These are phyloP conservation scores for Benitochromis conjunctus DNA, from an alignment of 2,113 vertebrate species.

Conservation along the genomic window DNA sequence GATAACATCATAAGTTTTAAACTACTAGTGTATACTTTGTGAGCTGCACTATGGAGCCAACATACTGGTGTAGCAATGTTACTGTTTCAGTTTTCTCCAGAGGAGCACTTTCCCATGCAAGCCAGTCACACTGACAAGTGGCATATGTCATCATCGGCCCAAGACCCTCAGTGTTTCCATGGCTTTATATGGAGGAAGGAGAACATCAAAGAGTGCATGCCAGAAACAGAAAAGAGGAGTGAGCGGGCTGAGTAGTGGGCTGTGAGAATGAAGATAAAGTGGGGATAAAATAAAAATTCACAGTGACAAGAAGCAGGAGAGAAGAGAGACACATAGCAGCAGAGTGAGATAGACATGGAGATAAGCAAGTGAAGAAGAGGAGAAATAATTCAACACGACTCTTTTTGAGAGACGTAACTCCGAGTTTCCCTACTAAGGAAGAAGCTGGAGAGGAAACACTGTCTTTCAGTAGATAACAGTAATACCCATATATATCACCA, in stretches of 20 bases:
- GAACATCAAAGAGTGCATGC: not conserved
- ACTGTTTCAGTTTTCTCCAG: not conserved
- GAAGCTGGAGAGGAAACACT: not conserved
- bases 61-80: not conserved
- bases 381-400: not conserved
- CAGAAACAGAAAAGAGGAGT: not conserved
- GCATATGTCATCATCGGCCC: not conserved
- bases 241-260: not conserved
- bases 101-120: not conserved
- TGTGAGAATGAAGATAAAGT: not conserved
- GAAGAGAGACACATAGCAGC: not conserved
- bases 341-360: not conserved
- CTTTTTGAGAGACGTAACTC: not conserved
- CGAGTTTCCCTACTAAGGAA: not conserved
- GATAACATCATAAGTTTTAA: not conserved
- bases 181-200: conserved; percentile 33
- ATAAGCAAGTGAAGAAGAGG: not conserved
- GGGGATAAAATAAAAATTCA: not conserved
- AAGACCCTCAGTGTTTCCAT: not conserved
- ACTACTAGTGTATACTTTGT: not conserved
- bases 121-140: not conserved
- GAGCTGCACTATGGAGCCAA: not conserved
- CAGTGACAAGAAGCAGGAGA: not conserved
- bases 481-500: not conserved
- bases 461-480: not conserved